Base-by-base conservation (phyloP, 1,140 invertebrate species). In the Proales similis region DNA sequence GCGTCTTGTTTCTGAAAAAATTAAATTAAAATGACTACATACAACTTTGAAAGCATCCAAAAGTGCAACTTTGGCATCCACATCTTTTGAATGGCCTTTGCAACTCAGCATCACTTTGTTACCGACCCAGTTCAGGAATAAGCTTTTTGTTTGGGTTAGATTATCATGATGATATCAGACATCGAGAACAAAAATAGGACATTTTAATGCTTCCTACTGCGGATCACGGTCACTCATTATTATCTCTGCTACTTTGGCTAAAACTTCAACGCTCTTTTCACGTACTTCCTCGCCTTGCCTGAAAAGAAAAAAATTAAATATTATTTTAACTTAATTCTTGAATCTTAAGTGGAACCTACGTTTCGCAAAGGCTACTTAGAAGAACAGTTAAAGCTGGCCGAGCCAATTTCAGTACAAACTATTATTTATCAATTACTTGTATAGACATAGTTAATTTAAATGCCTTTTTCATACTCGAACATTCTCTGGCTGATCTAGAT, bases 351-450 rank as follows among this genome's bases (percentile, higher is more conserved):
- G n/a, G n/a, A n/a, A n/a, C n/a, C n/a, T 32, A 61, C 57, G 32
- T 42, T 29, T 61, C 57, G 29, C 20, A 45, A 6, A 61, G n/a
- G n/a, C 33, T 19, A 33, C 47, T 45, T 32, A 61, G 7, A 2
- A 61, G 24, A 30, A 61, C 27, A 32, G 45, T 61, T 11, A 61
- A 45, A 4, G 57, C 36, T 20, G 20, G 42, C 5, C 36, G 24
- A 20, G 32, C 57, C 20, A 61, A n/a, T 46, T 61, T 61, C 2
- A 61, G 39, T 7, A 61, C 39, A 61, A 61, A 61, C 42, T 45
- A n/a, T 11, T 43, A n/a, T 5, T 43, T 5, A 43, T 43, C n/a
- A 5, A 43, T 4, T 43, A 43, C 4, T 4, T 7, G 39, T 4
- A 43, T 4, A 4, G 4, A 5, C 39, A 5, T 19, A 36, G 14